A percentile compares a stretch with the other conserved stretches of the same genome.
Evolutionary conservation across 2,888 invertebrate genomes (phyloP).

Genomic region (Achlya flavicornis): DNA sequence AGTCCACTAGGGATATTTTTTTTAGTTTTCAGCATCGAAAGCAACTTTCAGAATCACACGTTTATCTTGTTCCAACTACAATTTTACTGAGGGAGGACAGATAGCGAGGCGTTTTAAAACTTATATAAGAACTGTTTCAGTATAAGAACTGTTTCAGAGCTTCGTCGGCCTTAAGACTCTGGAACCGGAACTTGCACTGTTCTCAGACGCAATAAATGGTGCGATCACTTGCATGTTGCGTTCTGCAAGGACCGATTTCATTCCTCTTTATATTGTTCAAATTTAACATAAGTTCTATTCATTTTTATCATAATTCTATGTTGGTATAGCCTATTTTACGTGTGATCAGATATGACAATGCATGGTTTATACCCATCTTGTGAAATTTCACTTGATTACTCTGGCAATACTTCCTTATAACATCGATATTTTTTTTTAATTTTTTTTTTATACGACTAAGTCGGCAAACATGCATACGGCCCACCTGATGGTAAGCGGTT

Average conservation of each 20-base stretch:
- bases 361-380: too few relatives aligned
- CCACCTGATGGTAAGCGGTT: too few relatives aligned
- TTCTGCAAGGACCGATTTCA: constrained; percentile 64
- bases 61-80: constrained; percentile 37
- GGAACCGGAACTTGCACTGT: constrained; percentile 69
- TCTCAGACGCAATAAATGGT: constrained; percentile 75
- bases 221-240: constrained; percentile 64
- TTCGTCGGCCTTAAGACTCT: constrained; percentile 53
- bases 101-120: constrained; percentile 67
- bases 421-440: too few relatives aligned
- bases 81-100: constrained; percentile 33
- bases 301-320: constrained; percentile 13
- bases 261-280: constrained; percentile 44
- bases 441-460: too few relatives aligned
- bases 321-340: too few relatives aligned
- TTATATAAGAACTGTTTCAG: constrained; percentile 73
- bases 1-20: not conserved
- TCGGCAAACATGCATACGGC: too few relatives aligned
- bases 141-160: constrained; percentile 68
- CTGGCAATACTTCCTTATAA: too few relatives aligned
- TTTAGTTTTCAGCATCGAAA: constrained; percentile 22
- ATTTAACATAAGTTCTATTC: constrained; percentile 13
- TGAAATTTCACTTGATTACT: too few relatives aligned
- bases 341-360: too few relatives aligned
- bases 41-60: constrained; percentile 27